Evolutionary conservation across 2,797 vertebrate species (phyloP).

Genomic region (Enteromius trimaculatus): DNA sequence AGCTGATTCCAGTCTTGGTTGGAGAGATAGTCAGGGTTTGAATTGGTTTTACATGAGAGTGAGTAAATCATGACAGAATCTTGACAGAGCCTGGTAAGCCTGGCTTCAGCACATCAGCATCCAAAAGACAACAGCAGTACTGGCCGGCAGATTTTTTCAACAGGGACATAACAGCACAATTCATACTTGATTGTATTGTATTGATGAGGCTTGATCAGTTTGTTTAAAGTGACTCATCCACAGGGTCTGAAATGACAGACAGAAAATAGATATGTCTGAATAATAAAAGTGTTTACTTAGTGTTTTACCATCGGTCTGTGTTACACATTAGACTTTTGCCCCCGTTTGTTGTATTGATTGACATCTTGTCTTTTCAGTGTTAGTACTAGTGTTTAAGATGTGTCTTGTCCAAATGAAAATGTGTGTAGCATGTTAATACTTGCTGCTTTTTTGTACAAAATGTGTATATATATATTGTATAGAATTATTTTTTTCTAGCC

Average conservation of each 20-base stretch:
- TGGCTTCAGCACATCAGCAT: neutral
- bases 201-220: conserved; percentile 4
- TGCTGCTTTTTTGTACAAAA: conserved; percentile 17
- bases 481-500: conserved; percentile 17
- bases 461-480: conserved; percentile 1
- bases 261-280: neutral
- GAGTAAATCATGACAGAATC: neutral
- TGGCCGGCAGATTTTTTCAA: neutral
- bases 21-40: no score
- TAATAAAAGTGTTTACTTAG: conserved; percentile 23
- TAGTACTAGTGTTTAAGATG: conserved; percentile 17
- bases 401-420: conserved; percentile 17
- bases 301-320: conserved; percentile 9
- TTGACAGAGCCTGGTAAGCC: neutral
- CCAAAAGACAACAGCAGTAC: neutral
- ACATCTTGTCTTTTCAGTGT: conserved; percentile 19
- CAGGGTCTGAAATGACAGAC: neutral
- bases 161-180: conserved; percentile 8
- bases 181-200: neutral
- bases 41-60: neutral
- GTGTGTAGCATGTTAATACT: conserved; percentile 21
- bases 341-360: neutral
- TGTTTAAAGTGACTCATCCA: conserved; percentile 27
- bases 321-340: neutral
- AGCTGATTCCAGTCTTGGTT: no score